phyloP scores from a whole-genome alignment of 2,888 invertebrate genomes.

The Nomada fabriciana region DNA sequence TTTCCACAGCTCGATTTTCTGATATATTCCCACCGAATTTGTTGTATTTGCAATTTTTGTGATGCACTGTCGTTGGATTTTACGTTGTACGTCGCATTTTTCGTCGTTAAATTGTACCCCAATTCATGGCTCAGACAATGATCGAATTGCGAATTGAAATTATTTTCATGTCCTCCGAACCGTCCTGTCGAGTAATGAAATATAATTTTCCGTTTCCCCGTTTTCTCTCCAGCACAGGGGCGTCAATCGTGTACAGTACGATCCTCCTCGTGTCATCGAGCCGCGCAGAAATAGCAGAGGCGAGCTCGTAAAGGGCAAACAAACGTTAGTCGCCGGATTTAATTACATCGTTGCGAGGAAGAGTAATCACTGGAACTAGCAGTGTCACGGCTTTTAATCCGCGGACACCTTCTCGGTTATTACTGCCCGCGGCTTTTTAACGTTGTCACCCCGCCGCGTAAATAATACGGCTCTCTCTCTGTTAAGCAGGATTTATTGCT shows the following conservation, averaged over 20 bases:
- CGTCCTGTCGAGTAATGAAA: too few relatives aligned
- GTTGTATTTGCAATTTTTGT: too few relatives aligned
- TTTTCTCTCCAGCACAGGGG: neutral
- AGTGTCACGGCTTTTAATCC: slow-evolving; percentile 73
- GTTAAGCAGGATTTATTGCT: slow-evolving; percentile 63
- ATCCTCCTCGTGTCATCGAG: neutral
- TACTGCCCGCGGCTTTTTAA: slow-evolving; percentile 61
- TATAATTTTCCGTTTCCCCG: too few relatives aligned
- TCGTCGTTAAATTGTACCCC: too few relatives aligned
- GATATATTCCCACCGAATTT: too few relatives aligned
- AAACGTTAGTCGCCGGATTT: slow-evolving; percentile 63
- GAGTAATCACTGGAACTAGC: slow-evolving; percentile 70
- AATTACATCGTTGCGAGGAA: slow-evolving; percentile 66
- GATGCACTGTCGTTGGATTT: too few relatives aligned
- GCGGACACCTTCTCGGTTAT: slow-evolving; percentile 63
- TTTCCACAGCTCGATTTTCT: too few relatives aligned
- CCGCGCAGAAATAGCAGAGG: neutral
- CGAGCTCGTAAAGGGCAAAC: slow-evolving; percentile 40
- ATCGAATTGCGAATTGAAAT: too few relatives aligned
- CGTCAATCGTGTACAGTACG: neutral
- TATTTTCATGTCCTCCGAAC: too few relatives aligned
- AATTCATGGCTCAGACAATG: too few relatives aligned
- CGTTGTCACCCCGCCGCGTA: slow-evolving; percentile 63
- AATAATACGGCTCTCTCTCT: slow-evolving; percentile 59
- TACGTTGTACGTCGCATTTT: too few relatives aligned